These are phyloP conservation scores for Pogonomyrmex californicus DNA, from an alignment of 1,140 invertebrate genomes.

Conservation along the genomic window DNA sequence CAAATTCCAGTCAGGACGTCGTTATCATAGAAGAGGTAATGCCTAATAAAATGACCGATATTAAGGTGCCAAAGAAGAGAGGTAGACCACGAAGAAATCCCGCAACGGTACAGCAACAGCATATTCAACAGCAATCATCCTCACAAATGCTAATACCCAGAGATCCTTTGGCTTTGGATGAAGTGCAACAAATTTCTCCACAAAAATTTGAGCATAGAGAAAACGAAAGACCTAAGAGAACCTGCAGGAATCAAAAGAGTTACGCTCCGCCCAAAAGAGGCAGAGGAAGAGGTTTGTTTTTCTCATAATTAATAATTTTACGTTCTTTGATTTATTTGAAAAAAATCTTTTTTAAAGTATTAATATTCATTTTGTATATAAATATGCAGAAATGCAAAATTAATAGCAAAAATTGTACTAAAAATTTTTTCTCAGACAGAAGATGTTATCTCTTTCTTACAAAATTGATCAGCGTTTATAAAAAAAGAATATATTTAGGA, in stretches of 20 bases:
- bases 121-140: conserved; percentile 38
- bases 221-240: conserved; percentile 84
- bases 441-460: neutral
- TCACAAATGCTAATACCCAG: conserved; percentile 61
- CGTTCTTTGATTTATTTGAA: neutral
- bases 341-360: neutral
- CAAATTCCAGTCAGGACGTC: conserved; percentile 86
- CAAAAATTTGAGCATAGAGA: conserved; percentile 75
- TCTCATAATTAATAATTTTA: conserved; percentile 26
- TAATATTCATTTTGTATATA: neutral
- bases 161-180: conserved; percentile 83
- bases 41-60: conserved; percentile 73
- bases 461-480: neutral
- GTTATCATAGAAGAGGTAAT: conserved; percentile 86
- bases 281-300: conserved; percentile 81
- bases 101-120: conserved; percentile 51
- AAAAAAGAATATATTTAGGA: neutral
- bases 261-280: conserved; percentile 86
- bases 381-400: neutral
- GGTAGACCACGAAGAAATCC: conserved; percentile 83
- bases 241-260: conserved; percentile 85
- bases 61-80: conserved; percentile 83
- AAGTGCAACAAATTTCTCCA: conserved; percentile 66
- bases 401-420: neutral
- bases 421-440: neutral